Percentiles rank a stretch among this genome's conserved stretches.
phyloP scores from a whole-genome alignment of 2,113 vertebrate genomes.

The Zosterops lateralis region DNA sequence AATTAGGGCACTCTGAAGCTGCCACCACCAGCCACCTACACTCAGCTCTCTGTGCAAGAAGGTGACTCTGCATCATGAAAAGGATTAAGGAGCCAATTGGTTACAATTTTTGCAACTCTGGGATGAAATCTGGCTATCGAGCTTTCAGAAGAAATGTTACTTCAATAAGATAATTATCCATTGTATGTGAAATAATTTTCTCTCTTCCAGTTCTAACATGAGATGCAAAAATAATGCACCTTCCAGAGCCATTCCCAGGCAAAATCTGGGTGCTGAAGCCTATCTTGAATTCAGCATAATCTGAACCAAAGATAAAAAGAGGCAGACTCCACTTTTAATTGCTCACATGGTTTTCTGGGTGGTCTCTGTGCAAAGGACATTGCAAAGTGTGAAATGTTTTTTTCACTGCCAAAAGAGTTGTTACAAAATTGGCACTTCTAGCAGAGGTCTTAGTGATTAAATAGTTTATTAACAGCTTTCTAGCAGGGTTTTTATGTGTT shows the following conservation, averaged over 20 bases:
- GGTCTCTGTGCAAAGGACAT: not conserved
- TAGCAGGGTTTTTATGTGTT: fast-evolving
- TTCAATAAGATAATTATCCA: not conserved
- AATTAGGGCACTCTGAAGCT: not conserved
- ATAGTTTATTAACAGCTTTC: not conserved
- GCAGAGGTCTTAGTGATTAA: not conserved
- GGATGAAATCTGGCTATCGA: not conserved
- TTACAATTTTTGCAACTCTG: not conserved
- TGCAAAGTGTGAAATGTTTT: fast-evolving
- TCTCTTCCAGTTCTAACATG: not conserved
- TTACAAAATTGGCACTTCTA: not conserved
- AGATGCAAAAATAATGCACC: not conserved
- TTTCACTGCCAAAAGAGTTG: not conserved
- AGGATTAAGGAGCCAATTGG: not conserved
- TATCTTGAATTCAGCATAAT: fast-evolving
- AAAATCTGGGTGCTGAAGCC: fast-evolving
- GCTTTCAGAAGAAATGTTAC: not conserved
- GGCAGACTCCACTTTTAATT: not conserved
- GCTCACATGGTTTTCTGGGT: not conserved
- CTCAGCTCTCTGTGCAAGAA: not conserved
- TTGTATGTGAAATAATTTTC: fast-evolving
- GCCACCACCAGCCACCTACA: not conserved
- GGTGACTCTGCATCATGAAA: not conserved
- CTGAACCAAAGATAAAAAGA: not conserved
- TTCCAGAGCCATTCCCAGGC: not conserved